Evolutionary conservation across 2,113 vertebrate species (phyloP).

Genomic region (Amblyopsis rosae): DNA sequence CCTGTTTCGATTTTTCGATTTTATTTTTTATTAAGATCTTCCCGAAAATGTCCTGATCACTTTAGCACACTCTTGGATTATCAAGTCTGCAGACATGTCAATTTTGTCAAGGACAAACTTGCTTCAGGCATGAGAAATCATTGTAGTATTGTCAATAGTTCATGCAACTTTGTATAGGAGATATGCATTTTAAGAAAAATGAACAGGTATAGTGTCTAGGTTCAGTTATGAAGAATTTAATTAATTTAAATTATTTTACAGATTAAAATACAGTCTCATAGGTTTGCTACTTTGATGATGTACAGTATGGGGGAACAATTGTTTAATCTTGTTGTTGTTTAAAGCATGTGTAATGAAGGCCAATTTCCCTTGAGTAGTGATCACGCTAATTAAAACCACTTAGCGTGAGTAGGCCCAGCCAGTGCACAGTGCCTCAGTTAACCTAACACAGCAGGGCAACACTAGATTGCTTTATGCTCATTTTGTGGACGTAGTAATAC

Average conservation of each 20-base stretch:
- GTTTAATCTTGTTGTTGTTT: constrained; percentile 20
- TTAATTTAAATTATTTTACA: too few relatives aligned
- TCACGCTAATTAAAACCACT: constrained; percentile 66
- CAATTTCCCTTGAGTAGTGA: constrained; percentile 30
- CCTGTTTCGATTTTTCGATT: constrained; percentile 21
- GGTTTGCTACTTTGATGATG: background rate
- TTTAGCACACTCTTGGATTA: constrained; percentile 52
- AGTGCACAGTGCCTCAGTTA: constrained; percentile 37
- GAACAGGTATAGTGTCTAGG: too few relatives aligned
- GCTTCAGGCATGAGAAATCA: too few relatives aligned
- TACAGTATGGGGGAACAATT: constrained; percentile 5
- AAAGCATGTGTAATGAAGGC: constrained; percentile 27
- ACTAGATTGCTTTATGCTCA: constrained; percentile 40
- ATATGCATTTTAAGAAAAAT: background rate
- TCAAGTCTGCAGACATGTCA: constrained; percentile 16
- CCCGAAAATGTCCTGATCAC: constrained; percentile 61
- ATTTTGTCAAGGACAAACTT: constrained; percentile 44
- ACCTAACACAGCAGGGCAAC: constrained; percentile 32
- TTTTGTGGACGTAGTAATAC: constrained; percentile 16
- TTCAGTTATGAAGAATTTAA: too few relatives aligned
- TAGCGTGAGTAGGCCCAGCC: constrained; percentile 50
- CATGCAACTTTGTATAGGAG: background rate
- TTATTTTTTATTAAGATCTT: constrained; percentile 41
- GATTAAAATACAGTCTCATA: too few relatives aligned
- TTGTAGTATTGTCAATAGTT: too few relatives aligned